Percentiles rank a stretch among this genome's conserved stretches.
Conservation (phyloP, 1,140 invertebrate genomes). For the Venustaconcha ellipsiformis region DNA sequence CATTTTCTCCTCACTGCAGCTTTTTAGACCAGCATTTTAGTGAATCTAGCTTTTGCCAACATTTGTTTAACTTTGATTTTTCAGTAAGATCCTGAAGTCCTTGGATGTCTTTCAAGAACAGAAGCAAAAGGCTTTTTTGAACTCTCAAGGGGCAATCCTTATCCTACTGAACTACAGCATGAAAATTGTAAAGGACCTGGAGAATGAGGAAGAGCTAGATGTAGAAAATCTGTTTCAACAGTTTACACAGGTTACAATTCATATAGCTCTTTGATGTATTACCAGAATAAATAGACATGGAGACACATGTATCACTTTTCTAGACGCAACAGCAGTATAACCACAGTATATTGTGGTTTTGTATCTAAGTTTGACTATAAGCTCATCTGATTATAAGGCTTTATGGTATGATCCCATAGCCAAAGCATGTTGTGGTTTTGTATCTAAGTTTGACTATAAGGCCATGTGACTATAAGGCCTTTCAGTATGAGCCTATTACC, state of each 20-base stretch:
- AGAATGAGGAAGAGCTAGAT: slow-evolving; percentile 26
- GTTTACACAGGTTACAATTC: slow-evolving; percentile 48
- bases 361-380: no score
- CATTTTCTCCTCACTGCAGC: no score
- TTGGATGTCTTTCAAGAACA: slow-evolving; percentile 85
- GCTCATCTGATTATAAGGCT: no score
- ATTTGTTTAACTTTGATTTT: slow-evolving; percentile 39
- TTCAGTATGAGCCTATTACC: no score
- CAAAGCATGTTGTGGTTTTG: no score
- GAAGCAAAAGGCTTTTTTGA: slow-evolving; percentile 77
- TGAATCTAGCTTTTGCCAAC: no score
- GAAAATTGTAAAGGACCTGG: slow-evolving; percentile 12
- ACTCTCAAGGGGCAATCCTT: slow-evolving; percentile 73
- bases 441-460: no score
- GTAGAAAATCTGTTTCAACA: slow-evolving; percentile 38
- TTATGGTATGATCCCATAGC: no score
- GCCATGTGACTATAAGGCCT: no score
- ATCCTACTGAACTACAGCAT: slow-evolving; percentile 71
- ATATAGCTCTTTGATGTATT: background rate
- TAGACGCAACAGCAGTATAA: background rate
- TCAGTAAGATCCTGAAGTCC: slow-evolving; percentile 74
- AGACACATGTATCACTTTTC: background rate
- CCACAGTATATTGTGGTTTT: background rate
- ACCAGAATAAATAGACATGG: background rate
- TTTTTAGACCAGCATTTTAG: no score